These are phyloP conservation scores for Dermolepida albohirtum DNA, from an alignment of 2,888 invertebrate genomes.

Conservation along the genomic window DNA sequence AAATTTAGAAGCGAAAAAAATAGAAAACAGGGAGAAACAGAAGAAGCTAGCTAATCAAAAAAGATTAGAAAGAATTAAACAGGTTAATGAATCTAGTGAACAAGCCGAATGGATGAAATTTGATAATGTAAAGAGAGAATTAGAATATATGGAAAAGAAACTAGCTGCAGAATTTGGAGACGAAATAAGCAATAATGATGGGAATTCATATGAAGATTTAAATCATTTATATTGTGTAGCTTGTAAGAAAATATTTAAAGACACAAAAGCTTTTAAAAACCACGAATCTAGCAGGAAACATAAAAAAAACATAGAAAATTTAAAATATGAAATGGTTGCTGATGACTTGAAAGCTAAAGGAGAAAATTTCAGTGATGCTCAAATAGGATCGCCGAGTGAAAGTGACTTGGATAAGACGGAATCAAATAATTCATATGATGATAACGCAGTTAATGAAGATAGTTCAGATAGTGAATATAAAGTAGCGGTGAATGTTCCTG, in stretches of 20 bases:
- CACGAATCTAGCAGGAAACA: conserved; percentile 94
- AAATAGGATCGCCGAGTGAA: not conserved
- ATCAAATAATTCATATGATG: conserved; percentile 60
- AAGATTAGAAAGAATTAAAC: conserved; percentile 77
- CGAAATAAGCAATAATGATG: conserved; percentile 64
- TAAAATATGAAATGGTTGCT: conserved; percentile 69
- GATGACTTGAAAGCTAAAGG: conserved; percentile 59
- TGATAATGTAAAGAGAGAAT: conserved; percentile 72
- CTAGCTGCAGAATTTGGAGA: conserved; percentile 77
- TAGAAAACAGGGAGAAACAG: conserved; percentile 79
- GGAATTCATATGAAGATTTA: conserved; percentile 68
- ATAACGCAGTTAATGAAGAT: conserved; percentile 49
- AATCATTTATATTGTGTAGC: conserved; percentile 84
- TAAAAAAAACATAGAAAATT: conserved; percentile 80
- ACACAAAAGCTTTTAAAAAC: conserved; percentile 85
- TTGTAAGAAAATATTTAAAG: conserved; percentile 95
- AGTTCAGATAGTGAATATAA: conserved; percentile 44
- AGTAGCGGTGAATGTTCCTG: conserved; percentile 33
- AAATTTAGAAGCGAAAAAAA: conserved; percentile 80
- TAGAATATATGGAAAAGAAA: conserved; percentile 81
- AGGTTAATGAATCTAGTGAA: conserved; percentile 70
- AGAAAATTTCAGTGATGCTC: conserved; percentile 41
- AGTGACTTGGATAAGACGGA: conserved; percentile 3
- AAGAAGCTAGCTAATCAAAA: conserved; percentile 76
- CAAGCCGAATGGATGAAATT: conserved; percentile 71